These are phyloP conservation scores for Podargus strigoides DNA, from an alignment of 2,797 vertebrate species.

Conservation along the genomic window DNA sequence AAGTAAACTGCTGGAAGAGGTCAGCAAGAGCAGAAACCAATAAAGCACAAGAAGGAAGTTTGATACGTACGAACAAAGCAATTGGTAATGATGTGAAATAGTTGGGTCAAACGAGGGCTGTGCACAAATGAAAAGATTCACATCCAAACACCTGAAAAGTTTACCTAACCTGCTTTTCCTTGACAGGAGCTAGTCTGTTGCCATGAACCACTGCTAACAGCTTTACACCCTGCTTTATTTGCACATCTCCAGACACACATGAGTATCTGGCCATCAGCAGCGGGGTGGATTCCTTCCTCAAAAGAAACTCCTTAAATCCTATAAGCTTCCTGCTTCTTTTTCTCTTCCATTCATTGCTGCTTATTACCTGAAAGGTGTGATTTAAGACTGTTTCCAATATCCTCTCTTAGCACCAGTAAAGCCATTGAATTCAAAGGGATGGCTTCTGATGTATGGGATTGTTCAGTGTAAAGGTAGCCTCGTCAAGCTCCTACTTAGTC, in stretches of 20 bases:
- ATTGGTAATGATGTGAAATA: slow-evolving; percentile 68
- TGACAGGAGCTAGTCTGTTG: background rate
- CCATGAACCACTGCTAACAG: background rate
- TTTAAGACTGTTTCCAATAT: slow-evolving; percentile 8
- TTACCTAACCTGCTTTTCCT: slow-evolving; percentile 35
- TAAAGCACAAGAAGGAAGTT: slow-evolving; percentile 65
- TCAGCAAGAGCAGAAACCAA: slow-evolving; percentile 73
- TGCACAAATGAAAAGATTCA: slow-evolving; percentile 60
- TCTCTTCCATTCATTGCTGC: slow-evolving; percentile 10
- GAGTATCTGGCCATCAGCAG: background rate
- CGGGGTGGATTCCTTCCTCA: background rate
- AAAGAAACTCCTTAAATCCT: slow-evolving; percentile 39
- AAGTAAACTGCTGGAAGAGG: slow-evolving; percentile 70
- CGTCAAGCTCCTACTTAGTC: background rate
- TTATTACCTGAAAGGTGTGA: slow-evolving; percentile 32
- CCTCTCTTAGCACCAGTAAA: background rate
- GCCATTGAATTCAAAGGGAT: background rate
- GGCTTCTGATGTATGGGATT: background rate
- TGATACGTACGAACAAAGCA: slow-evolving; percentile 59
- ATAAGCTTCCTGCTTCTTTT: slow-evolving; percentile 1
- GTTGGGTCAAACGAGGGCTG: slow-evolving; percentile 63
- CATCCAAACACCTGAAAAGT: slow-evolving; percentile 58
- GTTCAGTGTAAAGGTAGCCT: background rate
- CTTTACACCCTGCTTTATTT: slow-evolving; percentile 31
- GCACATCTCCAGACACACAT: background rate